Base-by-base conservation (phyloP, 35 echinoderm and acorn worm genomes). In the Anneissia japonica region DNA sequence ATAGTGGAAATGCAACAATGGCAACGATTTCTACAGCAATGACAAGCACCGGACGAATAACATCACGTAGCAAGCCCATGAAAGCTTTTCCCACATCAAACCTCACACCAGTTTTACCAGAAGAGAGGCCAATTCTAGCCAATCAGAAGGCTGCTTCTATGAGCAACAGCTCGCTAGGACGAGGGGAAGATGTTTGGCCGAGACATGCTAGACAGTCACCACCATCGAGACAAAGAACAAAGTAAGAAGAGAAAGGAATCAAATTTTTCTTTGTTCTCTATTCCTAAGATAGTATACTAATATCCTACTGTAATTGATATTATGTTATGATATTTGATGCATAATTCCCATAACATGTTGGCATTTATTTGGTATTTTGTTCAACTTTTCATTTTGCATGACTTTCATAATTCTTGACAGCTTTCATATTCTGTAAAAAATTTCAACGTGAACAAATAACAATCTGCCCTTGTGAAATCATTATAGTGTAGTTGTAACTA, bases 1-100 rank as follows among this genome's bases (percentile, higher is more conserved):
- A 99, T 77, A 99, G 96, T 77, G 96, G 96, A 35, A 77, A 87
- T 64, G 96, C 89, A 37, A 94, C 96, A 89, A 99, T 99, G 92
- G 96, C 92, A 84, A 99, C 92, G 4, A n/a, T 79, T 34, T 91
- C 96, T 32, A 80, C 89, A n/a, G 89, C 77, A 35, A 21, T 39
- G 21, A 94, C 72, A 26, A 83, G 81, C 79, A 17, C 84, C 30
- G 87, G 77, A 46, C 80, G 80, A 10, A 14, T 80, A 1, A 88
- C 91, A 16, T 93, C 94, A 26, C 84, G 94, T 26, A 87, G 45
- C 39, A 79, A 88, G 72, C 94, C 94, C 2, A 90, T 97, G 87
- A 93, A 86, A 85, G 94, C 94, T 0, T 85, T 93, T 1, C 94
- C 94, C 4, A 36, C 90, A 4, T 73, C 90, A 32, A 88, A 84